Conservation (phyloP, 2,113 vertebrate species). For the Ornithorhynchus anatinus region DNA sequence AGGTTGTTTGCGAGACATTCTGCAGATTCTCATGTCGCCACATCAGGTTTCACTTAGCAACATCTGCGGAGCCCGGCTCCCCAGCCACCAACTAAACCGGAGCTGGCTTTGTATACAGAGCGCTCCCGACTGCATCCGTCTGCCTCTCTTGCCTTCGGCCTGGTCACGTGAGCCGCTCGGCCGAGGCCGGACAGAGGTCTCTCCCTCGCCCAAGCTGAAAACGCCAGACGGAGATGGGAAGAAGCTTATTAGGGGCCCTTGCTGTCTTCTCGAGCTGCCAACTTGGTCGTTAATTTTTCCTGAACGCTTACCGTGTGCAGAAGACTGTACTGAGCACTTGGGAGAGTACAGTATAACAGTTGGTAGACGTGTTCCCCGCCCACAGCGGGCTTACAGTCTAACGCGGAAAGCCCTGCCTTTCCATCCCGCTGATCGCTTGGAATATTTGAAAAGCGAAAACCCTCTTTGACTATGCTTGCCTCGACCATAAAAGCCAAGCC, state of each 20-base stretch:
- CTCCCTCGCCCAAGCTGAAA: slow-evolving; percentile 23
- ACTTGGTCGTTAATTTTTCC: no score
- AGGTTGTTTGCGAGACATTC: slow-evolving; percentile 41
- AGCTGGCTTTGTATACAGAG: neutral
- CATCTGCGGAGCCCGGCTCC: slow-evolving; percentile 51
- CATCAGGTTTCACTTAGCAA: slow-evolving; percentile 56
- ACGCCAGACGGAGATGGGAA: neutral
- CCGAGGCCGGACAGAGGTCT: neutral
- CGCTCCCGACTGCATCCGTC: slow-evolving; percentile 32
- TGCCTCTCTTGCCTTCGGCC: slow-evolving; percentile 9
- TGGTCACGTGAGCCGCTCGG: slow-evolving; percentile 7
- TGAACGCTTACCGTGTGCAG: no score
- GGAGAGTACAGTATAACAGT: no score
- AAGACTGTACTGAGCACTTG: no score
- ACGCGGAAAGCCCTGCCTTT: no score
- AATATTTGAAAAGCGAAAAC: no score
- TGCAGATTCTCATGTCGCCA: slow-evolving; percentile 52
- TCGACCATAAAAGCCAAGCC: no score
- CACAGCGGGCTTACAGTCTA: no score
- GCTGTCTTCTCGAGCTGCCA: neutral
- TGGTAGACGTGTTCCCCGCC: no score
- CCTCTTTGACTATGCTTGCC: no score
- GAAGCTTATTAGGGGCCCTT: neutral
- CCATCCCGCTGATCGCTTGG: no score
- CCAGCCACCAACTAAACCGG: neutral